Percentiles rank a stretch among this genome's conserved stretches.
These are phyloP conservation scores for Spisula subtruncata DNA, from an alignment of 2,888 invertebrate species.

Conservation along the genomic window DNA sequence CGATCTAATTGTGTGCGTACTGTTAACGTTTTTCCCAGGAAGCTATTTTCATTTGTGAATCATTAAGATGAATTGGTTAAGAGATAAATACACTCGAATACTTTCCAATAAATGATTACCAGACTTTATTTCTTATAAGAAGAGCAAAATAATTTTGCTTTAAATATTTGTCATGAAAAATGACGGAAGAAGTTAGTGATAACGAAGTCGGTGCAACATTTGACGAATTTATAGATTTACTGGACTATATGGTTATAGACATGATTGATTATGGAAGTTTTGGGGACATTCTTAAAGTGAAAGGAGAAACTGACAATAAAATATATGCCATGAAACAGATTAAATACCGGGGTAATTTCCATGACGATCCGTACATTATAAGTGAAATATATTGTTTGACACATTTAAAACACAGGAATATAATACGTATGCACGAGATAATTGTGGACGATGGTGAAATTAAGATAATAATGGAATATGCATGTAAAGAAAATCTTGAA, in stretches of 20 bases:
- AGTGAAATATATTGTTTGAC: conserved; percentile 72
- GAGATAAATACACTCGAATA: neutral
- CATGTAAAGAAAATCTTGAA: conserved; percentile 73
- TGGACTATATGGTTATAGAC: conserved; percentile 49
- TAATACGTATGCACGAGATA: conserved; percentile 69
- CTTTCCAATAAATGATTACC: neutral
- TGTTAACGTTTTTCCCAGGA: neutral
- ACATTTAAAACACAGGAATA: conserved; percentile 69
- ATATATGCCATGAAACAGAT: conserved; percentile 74
- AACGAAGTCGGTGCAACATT: neutral
- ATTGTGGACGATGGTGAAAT: conserved; percentile 57
- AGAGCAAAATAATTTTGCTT: neutral
- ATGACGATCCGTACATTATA: conserved; percentile 70
- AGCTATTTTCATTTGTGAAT: neutral
- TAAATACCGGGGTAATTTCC: conserved; percentile 62
- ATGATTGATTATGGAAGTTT: conserved; percentile 75
- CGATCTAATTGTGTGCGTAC: too few relatives aligned
- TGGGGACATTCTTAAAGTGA: conserved; percentile 73
- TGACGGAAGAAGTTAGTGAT: neutral
- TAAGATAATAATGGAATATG: conserved; percentile 76
- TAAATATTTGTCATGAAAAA: neutral
- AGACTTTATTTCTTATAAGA: neutral
- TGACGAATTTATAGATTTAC: neutral
- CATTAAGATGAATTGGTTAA: neutral
- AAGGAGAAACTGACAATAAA: conserved; percentile 41